Base-by-base conservation (phyloP, 2,797 vertebrate genomes). In the Acanthurus tractus region DNA sequence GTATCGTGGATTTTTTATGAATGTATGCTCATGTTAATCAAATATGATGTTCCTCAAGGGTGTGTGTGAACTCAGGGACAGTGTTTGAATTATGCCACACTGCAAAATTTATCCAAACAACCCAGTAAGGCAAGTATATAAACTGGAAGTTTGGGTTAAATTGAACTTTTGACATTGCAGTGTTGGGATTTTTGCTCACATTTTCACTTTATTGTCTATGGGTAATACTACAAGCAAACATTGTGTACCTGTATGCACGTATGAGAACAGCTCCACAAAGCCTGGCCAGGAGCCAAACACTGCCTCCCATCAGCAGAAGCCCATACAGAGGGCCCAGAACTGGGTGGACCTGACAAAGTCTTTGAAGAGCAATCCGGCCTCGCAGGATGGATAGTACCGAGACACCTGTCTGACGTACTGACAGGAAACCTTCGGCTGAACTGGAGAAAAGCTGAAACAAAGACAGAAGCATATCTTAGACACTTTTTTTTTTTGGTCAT, bases 191-290 rank as follows among this genome's bases (percentile, higher is more conserved):
- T 53, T 20, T 42, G 48, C 15, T 25, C 17, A 13, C 40, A 25
- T 6, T 25, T 49, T 8, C 15, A 34, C 29, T 23, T 42, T 18
- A 38, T n/a, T n/a, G n/a, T n/a, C n/a, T 13, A 55, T n/a, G 48
- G 40, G 3, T 52, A 50, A 46, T 6, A n/a, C n/a, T 34, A 8
- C 4, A 6, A 69, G 83, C 83, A 20, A 20, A 45, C 17, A 70
- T 14, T 38, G 8, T 4, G 18, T 86, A 94, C 93, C 93, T 93
- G 89, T 94, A 95, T 8, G 86, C 61, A 42, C 20, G 81, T 36
- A 96, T 86, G 55, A 96, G 81, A 70, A 94, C 56, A 15, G 93
- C 92, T 57, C 92, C 94, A 64, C 93, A 93, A 17, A 96, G 77
- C 49, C 82, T 83, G 3, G 84, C 91, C 53, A 94, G 69, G 10